Base-by-base conservation (phyloP, 1,140 invertebrate species). In the Zaprionus kolodkinae region DNA sequence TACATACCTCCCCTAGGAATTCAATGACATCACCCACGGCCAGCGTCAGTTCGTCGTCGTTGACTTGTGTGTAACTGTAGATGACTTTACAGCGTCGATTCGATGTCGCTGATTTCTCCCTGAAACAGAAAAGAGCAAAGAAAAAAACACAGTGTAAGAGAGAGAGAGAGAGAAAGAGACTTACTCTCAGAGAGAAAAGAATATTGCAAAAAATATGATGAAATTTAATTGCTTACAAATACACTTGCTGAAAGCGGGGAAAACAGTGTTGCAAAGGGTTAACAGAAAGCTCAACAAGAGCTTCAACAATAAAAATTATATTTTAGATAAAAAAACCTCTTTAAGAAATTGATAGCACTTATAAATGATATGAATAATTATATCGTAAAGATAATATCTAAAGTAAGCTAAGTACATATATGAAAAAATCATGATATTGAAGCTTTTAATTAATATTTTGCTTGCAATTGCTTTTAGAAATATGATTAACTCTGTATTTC, bases 61-160 rank as follows among this genome's bases (percentile, higher is more conserved):
- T 98, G 55, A 96, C 96, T 55, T 98, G 98, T 64, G 96, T 95
- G 92, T 99, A 99, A 89, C 96, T 97, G 93, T 97, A 99, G 38
- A 98, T 94, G 30, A 97, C 98, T 91, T 95, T 95, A 92, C 97
- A 97, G 83, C 94, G 94, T 70, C 95, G 95, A 83, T 94, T 92
- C 93, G 67, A 93, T 92, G 78, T 90, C 74, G 93, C 93, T 72
- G 94, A 93, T 81, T 93, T 92, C 78, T 93, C 91, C 78, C 93
- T 93, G 81, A 35, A 79, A 79, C 72, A 65, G 15, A 56, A 65
- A 65, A 80, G 43, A 50, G 45, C 27, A 21, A 21, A 2, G n/a
- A n/a, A 50, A 50, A 40, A 63, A 55, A 57, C 27, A 6, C 45
- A 21, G 52, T 9, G 7, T 6, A 35, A 35, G 7, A 35, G 68